Conservation (phyloP, 1,140 invertebrate genomes). For the Pomacea maculata region DNA sequence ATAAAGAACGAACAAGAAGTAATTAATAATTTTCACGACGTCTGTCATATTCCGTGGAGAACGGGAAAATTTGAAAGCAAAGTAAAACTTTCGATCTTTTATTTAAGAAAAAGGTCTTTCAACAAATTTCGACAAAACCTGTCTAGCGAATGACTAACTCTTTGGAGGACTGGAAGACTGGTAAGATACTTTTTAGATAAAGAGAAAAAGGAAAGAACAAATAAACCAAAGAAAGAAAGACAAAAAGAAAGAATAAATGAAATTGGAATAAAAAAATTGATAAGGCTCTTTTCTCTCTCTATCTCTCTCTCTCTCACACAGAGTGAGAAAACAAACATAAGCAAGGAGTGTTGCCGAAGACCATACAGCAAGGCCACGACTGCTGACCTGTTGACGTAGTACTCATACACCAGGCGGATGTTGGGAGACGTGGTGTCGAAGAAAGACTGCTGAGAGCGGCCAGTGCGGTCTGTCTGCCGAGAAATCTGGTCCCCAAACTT, state of each 20-base stretch:
- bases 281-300: neutral
- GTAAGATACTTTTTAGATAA: neutral
- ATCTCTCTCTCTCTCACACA: too few species aligned
- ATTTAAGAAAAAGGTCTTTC: too few species aligned
- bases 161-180: too few species aligned
- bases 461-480: conserved; percentile 26
- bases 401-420: conserved; percentile 49
- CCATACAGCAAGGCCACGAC: neutral
- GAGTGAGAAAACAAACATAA: too few species aligned
- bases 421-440: conserved; percentile 20
- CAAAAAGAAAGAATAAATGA: neutral
- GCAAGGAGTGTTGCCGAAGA: neutral
- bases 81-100: too few species aligned
- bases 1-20: too few species aligned
- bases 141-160: too few species aligned
- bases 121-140: too few species aligned
- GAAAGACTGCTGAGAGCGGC: conserved; percentile 29
- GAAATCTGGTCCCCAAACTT: conserved; percentile 37
- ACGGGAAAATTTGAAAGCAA: too few species aligned
- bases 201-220: neutral
- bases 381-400: conserved; percentile 55
- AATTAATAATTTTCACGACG: too few species aligned
- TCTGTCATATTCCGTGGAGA: too few species aligned
- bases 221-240: too few species aligned
- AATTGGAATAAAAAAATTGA: neutral